A percentile compares a stretch with the other conserved stretches of the same genome.
Conservation (phyloP, 2,113 vertebrate genomes). For the Herpailurus yagouaroundi region DNA sequence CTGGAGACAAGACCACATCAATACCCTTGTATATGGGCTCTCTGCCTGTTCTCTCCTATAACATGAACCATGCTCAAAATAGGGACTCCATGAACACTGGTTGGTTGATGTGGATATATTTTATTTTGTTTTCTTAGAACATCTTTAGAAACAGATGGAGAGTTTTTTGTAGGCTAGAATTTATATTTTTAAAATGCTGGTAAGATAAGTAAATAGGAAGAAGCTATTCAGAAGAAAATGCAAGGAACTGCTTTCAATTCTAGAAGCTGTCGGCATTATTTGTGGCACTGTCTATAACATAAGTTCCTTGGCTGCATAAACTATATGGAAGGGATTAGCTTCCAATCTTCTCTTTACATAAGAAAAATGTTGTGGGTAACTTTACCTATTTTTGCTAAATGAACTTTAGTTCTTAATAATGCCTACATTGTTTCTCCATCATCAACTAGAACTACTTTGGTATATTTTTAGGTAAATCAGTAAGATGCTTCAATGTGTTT, state of each 20-base stretch:
- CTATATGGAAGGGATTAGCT: neutral
- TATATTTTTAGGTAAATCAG: neutral
- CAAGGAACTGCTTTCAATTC: neutral
- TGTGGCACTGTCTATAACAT: neutral
- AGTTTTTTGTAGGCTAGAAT: neutral
- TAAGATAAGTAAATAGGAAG: neutral
- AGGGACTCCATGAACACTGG: neutral
- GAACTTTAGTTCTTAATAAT: neutral
- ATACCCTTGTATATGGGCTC: neutral
- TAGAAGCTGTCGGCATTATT: neutral
- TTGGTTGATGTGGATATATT: neutral
- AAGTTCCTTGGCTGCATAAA: neutral
- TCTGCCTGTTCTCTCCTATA: neutral
- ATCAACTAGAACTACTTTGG: neutral
- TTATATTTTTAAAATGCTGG: neutral
- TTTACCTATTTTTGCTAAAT: slow-evolving; percentile 6
- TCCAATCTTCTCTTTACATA: neutral
- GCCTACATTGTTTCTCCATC: neutral
- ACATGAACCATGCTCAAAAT: neutral
- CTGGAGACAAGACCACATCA: neutral
- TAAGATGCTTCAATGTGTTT: neutral
- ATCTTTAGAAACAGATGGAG: slow-evolving; percentile 36
- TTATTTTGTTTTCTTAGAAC: slow-evolving; percentile 2
- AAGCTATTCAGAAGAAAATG: neutral
- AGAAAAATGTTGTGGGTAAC: neutral